Conservation (phyloP, 2,888 invertebrate genomes). For the Ennomos quercinarius region DNA sequence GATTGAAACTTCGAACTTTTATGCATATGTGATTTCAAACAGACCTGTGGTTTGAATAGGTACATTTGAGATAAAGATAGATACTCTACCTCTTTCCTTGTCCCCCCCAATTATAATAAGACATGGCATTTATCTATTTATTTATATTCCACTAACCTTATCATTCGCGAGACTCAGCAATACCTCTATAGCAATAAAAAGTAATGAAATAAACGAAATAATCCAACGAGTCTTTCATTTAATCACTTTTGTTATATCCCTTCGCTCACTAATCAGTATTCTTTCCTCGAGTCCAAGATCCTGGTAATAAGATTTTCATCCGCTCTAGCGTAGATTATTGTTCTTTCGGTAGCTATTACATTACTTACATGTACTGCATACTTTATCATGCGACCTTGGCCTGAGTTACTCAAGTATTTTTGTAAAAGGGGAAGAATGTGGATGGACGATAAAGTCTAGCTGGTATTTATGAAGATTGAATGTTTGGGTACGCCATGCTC, state of each 20-base stretch:
- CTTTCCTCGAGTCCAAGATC: slow-evolving; percentile 17
- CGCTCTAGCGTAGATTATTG: slow-evolving; percentile 28
- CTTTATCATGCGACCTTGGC: slow-evolving; percentile 23
- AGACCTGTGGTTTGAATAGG: too few species aligned
- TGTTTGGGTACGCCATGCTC: not conserved
- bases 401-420: slow-evolving; percentile 9
- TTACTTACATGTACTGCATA: slow-evolving; percentile 30
- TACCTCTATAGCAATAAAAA: not conserved
- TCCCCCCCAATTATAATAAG: too few species aligned
- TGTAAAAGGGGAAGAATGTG: slow-evolving; percentile 13
- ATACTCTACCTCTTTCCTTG: too few species aligned
- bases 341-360: slow-evolving; percentile 27
- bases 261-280: slow-evolving; percentile 29
- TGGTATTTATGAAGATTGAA: slow-evolving; percentile 20
- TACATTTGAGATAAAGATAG: too few species aligned
- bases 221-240: slow-evolving; percentile 9
- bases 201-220: slow-evolving; percentile 4
- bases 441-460: slow-evolving; percentile 13
- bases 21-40: too few species aligned
- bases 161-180: too few species aligned
- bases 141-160: too few species aligned
- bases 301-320: slow-evolving; percentile 32
- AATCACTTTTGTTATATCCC: slow-evolving; percentile 18
- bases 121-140: too few species aligned
- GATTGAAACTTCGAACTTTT: too few species aligned